phyloP scores from a whole-genome alignment of 1,140 invertebrate species.

The Drusus annulatus region DNA sequence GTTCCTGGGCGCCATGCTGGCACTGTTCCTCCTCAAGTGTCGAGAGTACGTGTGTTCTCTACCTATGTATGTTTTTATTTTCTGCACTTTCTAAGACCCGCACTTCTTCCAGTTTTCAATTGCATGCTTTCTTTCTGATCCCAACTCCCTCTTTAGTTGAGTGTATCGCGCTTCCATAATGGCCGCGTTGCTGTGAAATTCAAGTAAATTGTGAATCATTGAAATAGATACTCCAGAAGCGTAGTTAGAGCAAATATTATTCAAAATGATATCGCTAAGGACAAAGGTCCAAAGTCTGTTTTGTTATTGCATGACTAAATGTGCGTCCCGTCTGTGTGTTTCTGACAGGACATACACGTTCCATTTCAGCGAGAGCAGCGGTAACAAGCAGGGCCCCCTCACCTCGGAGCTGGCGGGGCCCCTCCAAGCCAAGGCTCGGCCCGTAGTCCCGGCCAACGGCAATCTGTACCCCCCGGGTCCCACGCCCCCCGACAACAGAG shows the following conservation, averaged over 20 bases:
- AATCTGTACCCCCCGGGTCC: constrained; percentile 71
- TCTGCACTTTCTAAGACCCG: constrained; percentile 45
- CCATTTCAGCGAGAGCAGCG: constrained; percentile 57
- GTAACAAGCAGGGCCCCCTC: constrained; percentile 55
- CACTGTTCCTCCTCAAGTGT: constrained; percentile 84
- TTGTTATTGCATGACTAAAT: constrained; percentile 58
- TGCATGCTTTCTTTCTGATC: background rate
- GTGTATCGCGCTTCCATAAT: no score
- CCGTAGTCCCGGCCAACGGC: constrained; percentile 64
- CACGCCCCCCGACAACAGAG: constrained; percentile 67
- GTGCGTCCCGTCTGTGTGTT: constrained; percentile 55
- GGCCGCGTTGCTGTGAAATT: no score
- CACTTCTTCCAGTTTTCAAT: constrained; percentile 42
- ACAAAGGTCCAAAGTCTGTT: no score
- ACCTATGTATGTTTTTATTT: constrained; percentile 55
- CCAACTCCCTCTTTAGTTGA: no score
- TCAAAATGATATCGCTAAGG: no score
- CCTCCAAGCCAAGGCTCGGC: constrained; percentile 61
- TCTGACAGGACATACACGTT: constrained; percentile 59
- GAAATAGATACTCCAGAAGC: no score
- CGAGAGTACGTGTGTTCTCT: constrained; percentile 79
- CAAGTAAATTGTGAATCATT: no score
- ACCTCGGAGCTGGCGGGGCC: constrained; percentile 62
- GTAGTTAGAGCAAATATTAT: no score
- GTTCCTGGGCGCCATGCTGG: constrained; percentile 82